Conservation (phyloP, 2,888 invertebrate genomes). For the Adelognathus sp. region DNA sequence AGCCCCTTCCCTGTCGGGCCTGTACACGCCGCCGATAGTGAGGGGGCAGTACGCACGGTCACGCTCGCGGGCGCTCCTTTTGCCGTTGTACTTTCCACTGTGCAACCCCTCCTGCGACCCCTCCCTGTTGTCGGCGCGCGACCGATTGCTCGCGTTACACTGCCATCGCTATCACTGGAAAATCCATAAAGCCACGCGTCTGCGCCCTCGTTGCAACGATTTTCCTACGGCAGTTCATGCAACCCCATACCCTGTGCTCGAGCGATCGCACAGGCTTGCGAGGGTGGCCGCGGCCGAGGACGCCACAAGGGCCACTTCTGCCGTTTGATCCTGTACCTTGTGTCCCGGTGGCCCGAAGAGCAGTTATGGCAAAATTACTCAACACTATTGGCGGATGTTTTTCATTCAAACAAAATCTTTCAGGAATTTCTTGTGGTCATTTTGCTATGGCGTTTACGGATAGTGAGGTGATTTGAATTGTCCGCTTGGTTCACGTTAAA, state of each 20-base stretch:
- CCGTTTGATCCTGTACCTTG: too few relatives aligned
- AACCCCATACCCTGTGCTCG: slow-evolving; percentile 17
- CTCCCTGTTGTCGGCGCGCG: background rate
- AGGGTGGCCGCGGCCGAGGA: slow-evolving; percentile 22
- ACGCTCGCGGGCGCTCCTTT: slow-evolving; percentile 37
- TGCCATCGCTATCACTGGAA: slow-evolving; percentile 69
- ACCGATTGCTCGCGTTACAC: slow-evolving; percentile 40
- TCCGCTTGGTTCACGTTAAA: too few relatives aligned
- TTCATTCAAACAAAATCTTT: too few relatives aligned
- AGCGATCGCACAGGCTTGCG: background rate
- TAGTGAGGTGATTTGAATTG: too few relatives aligned
- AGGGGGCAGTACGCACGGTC: slow-evolving; percentile 33
- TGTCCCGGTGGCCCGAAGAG: too few relatives aligned
- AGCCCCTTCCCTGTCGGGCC: slow-evolving; percentile 68
- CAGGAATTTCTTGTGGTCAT: too few relatives aligned
- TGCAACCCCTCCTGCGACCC: slow-evolving; percentile 30
- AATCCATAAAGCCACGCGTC: slow-evolving; percentile 80
- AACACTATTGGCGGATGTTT: too few relatives aligned
- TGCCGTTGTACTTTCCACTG: slow-evolving; percentile 41
- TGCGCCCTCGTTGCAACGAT: slow-evolving; percentile 69
- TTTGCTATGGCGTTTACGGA: too few relatives aligned
- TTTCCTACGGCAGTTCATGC: slow-evolving; percentile 43
- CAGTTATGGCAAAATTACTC: too few relatives aligned
- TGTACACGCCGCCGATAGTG: slow-evolving; percentile 41
- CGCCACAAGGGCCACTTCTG: background rate